Conservation (phyloP, 2,797 vertebrate species). For the Fundulus diaphanus region DNA sequence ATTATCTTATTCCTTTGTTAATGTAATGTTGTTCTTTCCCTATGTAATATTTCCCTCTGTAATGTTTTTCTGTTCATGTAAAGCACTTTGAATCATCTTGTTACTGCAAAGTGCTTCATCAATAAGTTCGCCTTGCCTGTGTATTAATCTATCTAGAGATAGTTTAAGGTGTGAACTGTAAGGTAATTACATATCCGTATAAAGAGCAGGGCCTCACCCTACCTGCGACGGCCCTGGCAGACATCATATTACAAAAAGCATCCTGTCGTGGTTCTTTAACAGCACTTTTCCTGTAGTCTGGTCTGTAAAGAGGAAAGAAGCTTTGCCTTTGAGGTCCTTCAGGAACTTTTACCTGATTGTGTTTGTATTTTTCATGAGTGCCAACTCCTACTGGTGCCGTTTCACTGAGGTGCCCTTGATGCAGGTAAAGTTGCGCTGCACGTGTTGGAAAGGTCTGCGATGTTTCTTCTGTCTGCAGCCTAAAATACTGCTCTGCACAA, state of each 20-base stretch:
- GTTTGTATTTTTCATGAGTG: slow-evolving; percentile 68
- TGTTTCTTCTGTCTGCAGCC: slow-evolving; percentile 44
- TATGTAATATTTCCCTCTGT: no score
- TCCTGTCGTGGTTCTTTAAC: slow-evolving; percentile 51
- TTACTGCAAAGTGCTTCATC: no score
- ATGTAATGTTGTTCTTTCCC: no score
- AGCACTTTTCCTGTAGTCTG: slow-evolving; percentile 26
- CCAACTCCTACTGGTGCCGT: slow-evolving; percentile 69
- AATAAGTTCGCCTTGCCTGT: no score
- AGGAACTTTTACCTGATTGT: slow-evolving; percentile 66
- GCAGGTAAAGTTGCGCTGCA: slow-evolving; percentile 39
- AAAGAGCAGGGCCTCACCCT: no score
- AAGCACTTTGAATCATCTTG: no score
- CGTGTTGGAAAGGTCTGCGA: slow-evolving; percentile 40
- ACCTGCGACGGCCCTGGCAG: no score
- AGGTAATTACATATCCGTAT: no score
- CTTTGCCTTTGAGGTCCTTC: slow-evolving; percentile 64
- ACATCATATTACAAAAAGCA: slow-evolving; percentile 41
- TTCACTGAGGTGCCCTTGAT: slow-evolving; percentile 66
- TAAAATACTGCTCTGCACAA: slow-evolving; percentile 22
- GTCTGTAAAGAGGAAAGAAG: slow-evolving; percentile 43
- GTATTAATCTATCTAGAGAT: no score
- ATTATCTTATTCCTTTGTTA: no score
- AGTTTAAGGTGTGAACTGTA: no score
- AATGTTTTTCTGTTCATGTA: no score